Base-by-base conservation (phyloP, 2,888 invertebrate species). In the Ecliptopera silaceata region DNA sequence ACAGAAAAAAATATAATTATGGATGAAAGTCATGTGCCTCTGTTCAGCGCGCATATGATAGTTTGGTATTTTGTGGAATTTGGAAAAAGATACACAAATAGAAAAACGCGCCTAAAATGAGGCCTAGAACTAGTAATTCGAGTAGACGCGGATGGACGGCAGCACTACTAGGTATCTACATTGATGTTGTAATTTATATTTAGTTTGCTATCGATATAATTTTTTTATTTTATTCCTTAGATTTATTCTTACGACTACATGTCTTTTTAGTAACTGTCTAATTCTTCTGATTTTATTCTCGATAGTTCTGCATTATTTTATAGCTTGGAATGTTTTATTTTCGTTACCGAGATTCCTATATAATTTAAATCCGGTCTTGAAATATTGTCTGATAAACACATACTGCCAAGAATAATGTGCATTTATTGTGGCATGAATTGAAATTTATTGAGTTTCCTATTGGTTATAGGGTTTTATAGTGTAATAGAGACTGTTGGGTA, bases 151-250 rank as follows among this genome's bases (percentile, higher is more conserved):
- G n/a, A n/a, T n/a, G n/a, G n/a, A n/a, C n/a, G n/a, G n/a, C n/a
- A n/a, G n/a, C n/a, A n/a, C n/a, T n/a, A n/a, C n/a, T n/a, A n/a
- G n/a, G n/a, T n/a, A n/a, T n/a, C n/a, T n/a, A n/a, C n/a, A n/a
- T n/a, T n/a, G n/a, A n/a, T n/a, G n/a, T n/a, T n/a, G n/a, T n/a
- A n/a, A n/a, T n/a, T 34, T 34, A 13, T 17, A 3, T 17, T 17
- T 38, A 11, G 38, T 17, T 3, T 17, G 17, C 15, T 17, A 20
- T 12, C 3, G 8, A 26, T 43, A 13, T 42, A 8, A 17, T 17
- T n/a, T 41, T 41, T 31, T 2, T 39, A 41, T 39, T 53, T 32
- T 53, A 32, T 53, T 53, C 53, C 53, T 46, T 53, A 53, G 46
- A 41, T 22, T 46, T 39, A 32, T 45, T 26, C 26, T 11, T 34